Conservation (phyloP, 2,888 invertebrate genomes). For the Macaria liturata region DNA sequence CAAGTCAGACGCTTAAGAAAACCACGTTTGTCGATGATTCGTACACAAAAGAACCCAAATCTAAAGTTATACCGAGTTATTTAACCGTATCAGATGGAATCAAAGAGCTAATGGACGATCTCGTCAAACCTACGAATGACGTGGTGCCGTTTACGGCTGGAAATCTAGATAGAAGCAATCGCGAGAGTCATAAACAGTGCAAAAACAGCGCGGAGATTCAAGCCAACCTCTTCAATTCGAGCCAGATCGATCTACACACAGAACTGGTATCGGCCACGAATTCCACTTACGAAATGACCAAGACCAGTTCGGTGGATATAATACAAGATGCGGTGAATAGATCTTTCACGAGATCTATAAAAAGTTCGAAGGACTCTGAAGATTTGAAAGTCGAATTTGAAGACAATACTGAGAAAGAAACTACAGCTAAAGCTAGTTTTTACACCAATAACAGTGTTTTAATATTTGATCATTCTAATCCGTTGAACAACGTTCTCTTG, state of each 20-base stretch:
- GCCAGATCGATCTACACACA: constrained; percentile 62
- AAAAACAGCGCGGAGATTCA: constrained; percentile 61
- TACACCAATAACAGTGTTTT: constrained; percentile 37
- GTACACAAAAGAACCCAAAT: constrained; percentile 50
- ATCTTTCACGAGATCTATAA: constrained; percentile 25
- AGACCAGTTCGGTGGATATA: constrained; percentile 22
- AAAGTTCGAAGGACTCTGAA: constrained; percentile 27
- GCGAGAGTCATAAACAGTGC: constrained; percentile 36
- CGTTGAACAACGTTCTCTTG: constrained; percentile 64
- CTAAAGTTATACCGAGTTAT: constrained; percentile 64
- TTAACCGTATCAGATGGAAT: constrained; percentile 60
- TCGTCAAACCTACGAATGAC: constrained; percentile 66
- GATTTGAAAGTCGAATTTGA: neutral
- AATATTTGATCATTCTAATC: constrained; percentile 64
- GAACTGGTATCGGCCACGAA: constrained; percentile 42
- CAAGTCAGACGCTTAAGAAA: constrained; percentile 53
- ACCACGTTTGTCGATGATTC: constrained; percentile 57
- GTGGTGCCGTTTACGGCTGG: constrained; percentile 46
- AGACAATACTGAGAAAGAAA: neutral
- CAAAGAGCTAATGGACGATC: constrained; percentile 66
- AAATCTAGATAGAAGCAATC: constrained; percentile 15
- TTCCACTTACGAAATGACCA: constrained; percentile 35
- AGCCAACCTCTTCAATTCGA: constrained; percentile 60
- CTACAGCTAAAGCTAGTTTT: neutral
- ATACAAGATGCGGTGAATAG: constrained; percentile 24